Percentiles rank a stretch among this genome's conserved stretches.
phyloP scores from a whole-genome alignment of 1,140 invertebrate genomes.

The Drosophila chauvacae region DNA sequence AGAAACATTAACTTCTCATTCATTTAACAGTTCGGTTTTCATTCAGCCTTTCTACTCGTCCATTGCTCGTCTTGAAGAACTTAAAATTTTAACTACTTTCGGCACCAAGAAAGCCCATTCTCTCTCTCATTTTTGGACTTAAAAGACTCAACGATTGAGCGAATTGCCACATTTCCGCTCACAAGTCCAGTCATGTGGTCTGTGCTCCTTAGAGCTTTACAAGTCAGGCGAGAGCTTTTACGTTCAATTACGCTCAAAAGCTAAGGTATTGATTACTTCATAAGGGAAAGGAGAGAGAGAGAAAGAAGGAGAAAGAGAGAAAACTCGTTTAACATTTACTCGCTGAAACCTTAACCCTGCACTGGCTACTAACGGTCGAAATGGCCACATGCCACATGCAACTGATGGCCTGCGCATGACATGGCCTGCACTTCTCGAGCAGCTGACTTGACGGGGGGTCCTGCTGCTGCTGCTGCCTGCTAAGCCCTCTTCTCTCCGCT shows the following conservation, averaged over 20 bases:
- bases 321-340: constrained; percentile 47
- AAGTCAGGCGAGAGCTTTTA: constrained; percentile 73
- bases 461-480: background rate
- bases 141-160: constrained; percentile 43
- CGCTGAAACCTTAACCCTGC: constrained; percentile 56
- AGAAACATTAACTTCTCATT: constrained; percentile 1
- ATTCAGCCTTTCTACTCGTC: background rate
- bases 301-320: background rate
- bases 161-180: constrained; percentile 47
- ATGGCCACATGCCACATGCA: constrained; percentile 22
- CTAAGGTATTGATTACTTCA: constrained; percentile 64
- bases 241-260: constrained; percentile 73
- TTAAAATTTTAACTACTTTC: background rate
- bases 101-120: background rate
- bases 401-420: constrained; percentile 56
- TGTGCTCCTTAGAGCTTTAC: constrained; percentile 47
- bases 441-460: constrained; percentile 50
- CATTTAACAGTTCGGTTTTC: background rate
- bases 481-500: background rate
- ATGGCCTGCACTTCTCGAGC: constrained; percentile 56
- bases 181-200: constrained; percentile 63
- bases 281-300: background rate
- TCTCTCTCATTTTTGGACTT: background rate
- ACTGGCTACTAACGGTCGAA: constrained; percentile 39
- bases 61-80: background rate